A percentile compares a stretch with the other conserved stretches of the same genome.
Conservation (phyloP, 2,888 invertebrate genomes). For the Helicoverpa assulta region DNA sequence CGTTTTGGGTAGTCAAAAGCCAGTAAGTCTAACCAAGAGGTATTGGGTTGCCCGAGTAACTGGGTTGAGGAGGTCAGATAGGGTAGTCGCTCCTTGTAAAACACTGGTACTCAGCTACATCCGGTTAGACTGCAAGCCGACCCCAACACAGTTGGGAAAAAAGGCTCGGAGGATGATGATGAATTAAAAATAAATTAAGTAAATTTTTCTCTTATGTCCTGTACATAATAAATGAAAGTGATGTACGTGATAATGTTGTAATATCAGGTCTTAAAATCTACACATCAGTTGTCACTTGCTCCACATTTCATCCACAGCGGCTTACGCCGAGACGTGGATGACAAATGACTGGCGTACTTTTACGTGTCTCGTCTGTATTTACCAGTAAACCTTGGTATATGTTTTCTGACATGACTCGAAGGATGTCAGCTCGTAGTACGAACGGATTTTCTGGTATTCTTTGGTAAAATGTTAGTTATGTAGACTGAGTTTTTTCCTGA, state of each 20-base stretch:
- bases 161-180: too few relatives aligned
- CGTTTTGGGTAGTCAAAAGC: too few relatives aligned
- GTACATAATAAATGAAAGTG: too few relatives aligned
- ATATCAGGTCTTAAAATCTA: neutral
- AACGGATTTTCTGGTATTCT: neutral
- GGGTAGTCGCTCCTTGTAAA: too few relatives aligned
- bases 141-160: too few relatives aligned
- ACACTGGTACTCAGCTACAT: too few relatives aligned
- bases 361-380: neutral
- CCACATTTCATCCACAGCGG: constrained; percentile 8
- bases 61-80: too few relatives aligned
- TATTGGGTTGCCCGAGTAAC: too few relatives aligned
- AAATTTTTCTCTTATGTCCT: too few relatives aligned
- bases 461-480: neutral
- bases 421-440: neutral
- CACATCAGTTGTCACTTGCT: neutral
- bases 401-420: constrained; percentile 22
- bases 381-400: constrained; percentile 1
- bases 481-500: neutral
- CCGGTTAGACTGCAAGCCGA: too few relatives aligned
- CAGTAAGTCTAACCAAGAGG: too few relatives aligned
- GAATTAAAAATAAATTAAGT: too few relatives aligned
- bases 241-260: neutral
- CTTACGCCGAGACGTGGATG: constrained; percentile 1
- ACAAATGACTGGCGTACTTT: constrained; percentile 6